Percentiles rank a stretch among this genome's conserved stretches.
Conservation (phyloP, 1,140 invertebrate genomes). For the Bicyclus anynana region DNA sequence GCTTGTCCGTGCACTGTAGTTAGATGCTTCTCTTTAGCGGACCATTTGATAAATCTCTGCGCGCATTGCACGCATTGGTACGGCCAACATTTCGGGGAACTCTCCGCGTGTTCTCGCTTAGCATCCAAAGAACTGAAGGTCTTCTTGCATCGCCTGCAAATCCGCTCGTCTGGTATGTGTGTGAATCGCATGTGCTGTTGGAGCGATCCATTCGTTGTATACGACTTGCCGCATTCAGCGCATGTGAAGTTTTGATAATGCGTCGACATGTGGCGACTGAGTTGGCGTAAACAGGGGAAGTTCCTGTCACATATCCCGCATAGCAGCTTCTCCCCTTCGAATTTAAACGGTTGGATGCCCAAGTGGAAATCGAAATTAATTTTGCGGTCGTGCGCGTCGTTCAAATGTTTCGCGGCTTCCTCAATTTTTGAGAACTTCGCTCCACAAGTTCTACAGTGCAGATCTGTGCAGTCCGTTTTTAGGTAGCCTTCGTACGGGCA, state of each 20-base stretch:
- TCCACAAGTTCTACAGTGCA: constrained; percentile 37
- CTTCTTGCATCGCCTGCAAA: constrained; percentile 44
- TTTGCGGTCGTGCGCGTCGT: constrained; percentile 26
- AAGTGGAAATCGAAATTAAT: constrained; percentile 33
- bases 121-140: constrained; percentile 36
- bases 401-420: constrained; percentile 38
- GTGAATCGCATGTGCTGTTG: constrained; percentile 31
- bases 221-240: constrained; percentile 48
- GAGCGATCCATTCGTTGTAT: constrained; percentile 30
- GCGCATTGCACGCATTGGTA: constrained; percentile 36
- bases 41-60: constrained; percentile 35
- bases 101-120: constrained; percentile 32
- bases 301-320: constrained; percentile 44
- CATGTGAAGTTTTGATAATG: constrained; percentile 48
- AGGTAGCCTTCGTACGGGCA: constrained; percentile 34
- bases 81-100: constrained; percentile 35
- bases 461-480: constrained; percentile 47
- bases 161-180: constrained; percentile 26
- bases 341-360: constrained; percentile 41
- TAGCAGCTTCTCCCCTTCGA: constrained; percentile 32
- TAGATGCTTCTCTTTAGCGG: constrained; percentile 34
- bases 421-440: constrained; percentile 25
- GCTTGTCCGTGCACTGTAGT: constrained; percentile 30
- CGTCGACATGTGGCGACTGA: constrained; percentile 42
- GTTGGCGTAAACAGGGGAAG: constrained; percentile 36